Evolutionary conservation across 1,140 invertebrate species (phyloP).

Genomic region (Triops longicaudatus): DNA sequence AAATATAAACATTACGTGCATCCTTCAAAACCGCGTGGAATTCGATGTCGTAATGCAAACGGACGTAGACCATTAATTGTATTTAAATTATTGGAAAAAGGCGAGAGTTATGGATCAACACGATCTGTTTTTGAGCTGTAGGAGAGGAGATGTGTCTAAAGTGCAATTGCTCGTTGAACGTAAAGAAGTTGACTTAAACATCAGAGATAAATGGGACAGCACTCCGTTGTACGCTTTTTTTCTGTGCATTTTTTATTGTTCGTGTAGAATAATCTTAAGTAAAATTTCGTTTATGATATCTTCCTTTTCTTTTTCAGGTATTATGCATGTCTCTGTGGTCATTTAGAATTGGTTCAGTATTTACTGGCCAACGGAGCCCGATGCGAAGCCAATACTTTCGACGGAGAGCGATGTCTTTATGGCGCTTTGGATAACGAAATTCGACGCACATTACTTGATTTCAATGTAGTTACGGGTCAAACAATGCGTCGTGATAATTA

Average conservation of each 20-base stretch:
- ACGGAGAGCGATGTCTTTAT: slow-evolving; percentile 51
- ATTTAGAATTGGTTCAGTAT: slow-evolving; percentile 45
- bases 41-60: no score
- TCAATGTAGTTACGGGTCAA: slow-evolving; percentile 43
- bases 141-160: slow-evolving; percentile 39
- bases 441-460: slow-evolving; percentile 41
- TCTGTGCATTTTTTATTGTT: slow-evolving; percentile 8
- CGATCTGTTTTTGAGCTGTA: slow-evolving; percentile 40
- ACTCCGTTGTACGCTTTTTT: slow-evolving; percentile 45
- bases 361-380: slow-evolving; percentile 46
- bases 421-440: slow-evolving; percentile 48
- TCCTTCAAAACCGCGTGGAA: no score
- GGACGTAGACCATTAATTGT: no score
- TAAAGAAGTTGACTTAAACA: slow-evolving; percentile 46
- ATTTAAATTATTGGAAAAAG: background rate
- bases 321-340: slow-evolving; percentile 51
- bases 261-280: background rate
- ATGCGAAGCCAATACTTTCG: slow-evolving; percentile 52
- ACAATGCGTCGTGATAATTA: slow-evolving; percentile 44
- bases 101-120: slow-evolving; percentile 33
- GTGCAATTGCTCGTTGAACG: slow-evolving; percentile 46
- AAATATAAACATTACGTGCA: no score
- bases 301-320: slow-evolving; percentile 39
- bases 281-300: slow-evolving; percentile 13
- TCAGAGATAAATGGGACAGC: slow-evolving; percentile 49